Evolutionary conservation across 2,797 vertebrate genomes (phyloP), one percentile per base, ranked within the genome.

Genomic region (Naso thynnoides): DNA sequence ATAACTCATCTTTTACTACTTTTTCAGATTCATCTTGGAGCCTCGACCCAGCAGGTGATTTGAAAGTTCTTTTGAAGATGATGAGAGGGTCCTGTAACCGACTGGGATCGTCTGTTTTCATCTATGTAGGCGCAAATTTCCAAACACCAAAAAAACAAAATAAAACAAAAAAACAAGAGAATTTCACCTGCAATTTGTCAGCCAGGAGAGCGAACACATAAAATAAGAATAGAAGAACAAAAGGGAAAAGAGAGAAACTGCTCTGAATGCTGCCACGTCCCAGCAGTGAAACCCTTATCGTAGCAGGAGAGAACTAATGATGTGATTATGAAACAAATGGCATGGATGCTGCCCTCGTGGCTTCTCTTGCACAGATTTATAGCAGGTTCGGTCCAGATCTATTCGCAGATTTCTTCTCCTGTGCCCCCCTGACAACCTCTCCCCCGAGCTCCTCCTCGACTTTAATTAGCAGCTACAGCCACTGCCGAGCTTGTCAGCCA

Each of bases 381-480:
- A 69, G 54, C 70, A 65, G 54, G 52, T 79, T 75, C 44, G 64
- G 47, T 27, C 27, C 70, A 50, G 42, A 66, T 86, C 65, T 76
- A 54, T 74, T 72, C 70, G 31, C 63, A 63, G 66, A 75, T 72
- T 76, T 77, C 54, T 52, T 66, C 68, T 57, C 54, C 73, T 61
- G 0, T 77, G 57, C 23, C 79, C 79, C 73, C 11, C 64, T 49
- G 64, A 66, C 80, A 79, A 74, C 63, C 55, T 80, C 79, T 62
- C 76, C 81, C 66, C 69, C 3, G 8, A 39, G 47, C 65, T 70
- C 80, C 58, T 70, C 58, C 50, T 52, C 21, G 29, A 52, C 68
- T 88, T 88, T 88, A 90, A 91, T 90, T 87, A 91, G 80, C 83
- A 83, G 86, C 79, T 81, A 50, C 33, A 73, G 81, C 61, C 73